Evolutionary conservation across 2,797 vertebrate genomes (phyloP).

Genomic region (Lagocephalus sceleratus): DNA sequence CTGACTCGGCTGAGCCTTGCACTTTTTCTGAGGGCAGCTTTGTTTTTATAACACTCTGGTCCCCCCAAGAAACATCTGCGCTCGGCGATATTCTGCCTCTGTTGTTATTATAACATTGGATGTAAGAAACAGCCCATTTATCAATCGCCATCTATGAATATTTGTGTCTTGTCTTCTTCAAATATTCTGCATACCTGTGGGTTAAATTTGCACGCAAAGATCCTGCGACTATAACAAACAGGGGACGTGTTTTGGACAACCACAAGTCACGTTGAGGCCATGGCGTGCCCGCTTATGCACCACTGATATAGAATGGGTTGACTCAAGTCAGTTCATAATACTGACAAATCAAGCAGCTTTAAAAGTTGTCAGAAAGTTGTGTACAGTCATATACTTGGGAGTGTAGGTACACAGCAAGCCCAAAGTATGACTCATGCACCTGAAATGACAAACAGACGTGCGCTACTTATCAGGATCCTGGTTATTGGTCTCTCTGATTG

Average conservation of each 20-base stretch:
- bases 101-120: slow-evolving; percentile 26
- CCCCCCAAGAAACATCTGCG: slow-evolving; percentile 25
- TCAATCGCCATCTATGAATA: too few relatives aligned
- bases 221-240: slow-evolving; percentile 16
- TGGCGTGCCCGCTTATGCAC: slow-evolving; percentile 4
- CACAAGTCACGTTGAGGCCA: slow-evolving; percentile 35
- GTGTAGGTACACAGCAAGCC: slow-evolving; percentile 2
- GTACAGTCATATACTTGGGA: slow-evolving; percentile 35
- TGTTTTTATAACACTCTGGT: slow-evolving; percentile 48
- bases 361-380: slow-evolving; percentile 12
- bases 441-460: background rate
- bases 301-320: slow-evolving; percentile 24
- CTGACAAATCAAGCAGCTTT: slow-evolving; percentile 18
- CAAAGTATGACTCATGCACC: slow-evolving; percentile 58
- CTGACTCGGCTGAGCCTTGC: slow-evolving; percentile 42
- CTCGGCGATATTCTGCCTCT: slow-evolving; percentile 13
- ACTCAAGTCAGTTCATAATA: slow-evolving; percentile 32
- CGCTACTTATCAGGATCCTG: slow-evolving; percentile 10
- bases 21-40: slow-evolving; percentile 52
- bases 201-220: slow-evolving; percentile 4
- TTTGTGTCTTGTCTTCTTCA: too few relatives aligned
- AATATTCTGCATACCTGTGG: slow-evolving; percentile 30
- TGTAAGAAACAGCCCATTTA: background rate
- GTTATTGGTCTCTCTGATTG: slow-evolving; percentile 39
- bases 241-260: slow-evolving; percentile 6